Evolutionary conservation across 2,797 vertebrate species (phyloP), one percentile per base, ranked within the genome.

Genomic region (Geotrypetes seraphini): DNA sequence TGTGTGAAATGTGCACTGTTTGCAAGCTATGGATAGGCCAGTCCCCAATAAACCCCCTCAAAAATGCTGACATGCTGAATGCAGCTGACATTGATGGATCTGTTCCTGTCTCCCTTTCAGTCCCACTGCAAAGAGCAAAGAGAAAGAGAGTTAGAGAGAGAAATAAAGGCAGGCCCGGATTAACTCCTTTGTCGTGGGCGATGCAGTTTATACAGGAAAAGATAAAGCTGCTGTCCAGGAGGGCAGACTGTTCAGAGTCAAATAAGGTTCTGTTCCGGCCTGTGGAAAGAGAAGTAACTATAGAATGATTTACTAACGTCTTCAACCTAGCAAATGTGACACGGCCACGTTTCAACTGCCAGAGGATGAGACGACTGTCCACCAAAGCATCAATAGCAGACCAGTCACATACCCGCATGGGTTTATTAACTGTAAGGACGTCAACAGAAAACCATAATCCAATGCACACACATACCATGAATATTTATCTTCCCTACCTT

Each of bases 71-170:
- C 88, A 74, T 87, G 81, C 78, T 77, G 76, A 83, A 79, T 79
- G 79, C 75, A 66, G 69, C 81, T 89, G 87, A 88, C 79, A 85
- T 87, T 89, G 87, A 92, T 90, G 85, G 87, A 91, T 91, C 76
- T 85, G 78, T 81, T 88, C 81, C 86, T 87, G 82, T 88, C 86
- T 86, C 80, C 83, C 81, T 86, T 76, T 72, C 22, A 31, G 28
- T 27, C 28, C 30, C 30, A 23, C 25, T 23, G 33, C 36, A 35
- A 32, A 31, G n/a, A 34, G 26, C 29, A 20, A 21, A 22, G 16
- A 34, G 19, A 10, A 29, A 11, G 30, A 33, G 30, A 46, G 22
- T 33, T 27, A 12, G 11, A n/a, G 23, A 35, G 22, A 19, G 12
- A 41, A 24, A 32, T 18, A 87, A 85, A 87, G 76, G 79, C 79